Conservation (phyloP, 1,140 invertebrate species). For the Sipha flava region DNA sequence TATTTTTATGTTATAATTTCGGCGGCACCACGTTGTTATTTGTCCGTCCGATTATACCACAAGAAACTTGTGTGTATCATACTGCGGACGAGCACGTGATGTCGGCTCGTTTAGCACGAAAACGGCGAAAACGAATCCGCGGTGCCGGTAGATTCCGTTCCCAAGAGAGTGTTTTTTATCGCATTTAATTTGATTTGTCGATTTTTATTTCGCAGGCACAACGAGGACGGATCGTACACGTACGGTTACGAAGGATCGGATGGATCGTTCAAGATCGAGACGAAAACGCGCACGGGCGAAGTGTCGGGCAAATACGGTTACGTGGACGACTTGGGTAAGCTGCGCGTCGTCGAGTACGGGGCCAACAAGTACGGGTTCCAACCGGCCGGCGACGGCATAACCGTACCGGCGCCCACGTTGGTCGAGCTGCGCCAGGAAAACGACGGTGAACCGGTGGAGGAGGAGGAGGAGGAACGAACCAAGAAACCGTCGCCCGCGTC, state of each 20-base stretch:
- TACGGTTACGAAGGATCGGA: slow-evolving; percentile 79
- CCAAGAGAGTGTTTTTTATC: too few relatives aligned
- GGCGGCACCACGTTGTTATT: too few relatives aligned
- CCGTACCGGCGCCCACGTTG: slow-evolving; percentile 67
- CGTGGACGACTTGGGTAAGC: slow-evolving; percentile 69
- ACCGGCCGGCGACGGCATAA: slow-evolving; percentile 74
- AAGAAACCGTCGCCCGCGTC: not conserved
- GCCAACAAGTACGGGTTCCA: slow-evolving; percentile 80
- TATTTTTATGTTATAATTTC: too few relatives aligned
- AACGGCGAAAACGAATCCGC: too few relatives aligned
- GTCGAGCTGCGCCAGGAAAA: slow-evolving; percentile 45
- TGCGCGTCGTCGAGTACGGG: slow-evolving; percentile 77
- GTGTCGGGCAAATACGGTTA: slow-evolving; percentile 81
- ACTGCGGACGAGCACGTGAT: too few relatives aligned
- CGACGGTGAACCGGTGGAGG: not conserved
- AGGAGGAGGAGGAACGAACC: not conserved
- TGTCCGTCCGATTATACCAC: too few relatives aligned
- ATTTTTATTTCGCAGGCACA: slow-evolving; percentile 55
- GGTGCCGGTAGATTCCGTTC: too few relatives aligned
- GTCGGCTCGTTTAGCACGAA: too few relatives aligned
- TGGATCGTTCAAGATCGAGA: slow-evolving; percentile 78
- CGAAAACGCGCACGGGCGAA: slow-evolving; percentile 65
- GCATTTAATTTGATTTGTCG: not conserved
- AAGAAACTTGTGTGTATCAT: too few relatives aligned
- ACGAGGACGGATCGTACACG: slow-evolving; percentile 77